These are phyloP conservation scores for Tigriopus californicus DNA, from an alignment of 2,888 invertebrate genomes.

Conservation along the genomic window DNA sequence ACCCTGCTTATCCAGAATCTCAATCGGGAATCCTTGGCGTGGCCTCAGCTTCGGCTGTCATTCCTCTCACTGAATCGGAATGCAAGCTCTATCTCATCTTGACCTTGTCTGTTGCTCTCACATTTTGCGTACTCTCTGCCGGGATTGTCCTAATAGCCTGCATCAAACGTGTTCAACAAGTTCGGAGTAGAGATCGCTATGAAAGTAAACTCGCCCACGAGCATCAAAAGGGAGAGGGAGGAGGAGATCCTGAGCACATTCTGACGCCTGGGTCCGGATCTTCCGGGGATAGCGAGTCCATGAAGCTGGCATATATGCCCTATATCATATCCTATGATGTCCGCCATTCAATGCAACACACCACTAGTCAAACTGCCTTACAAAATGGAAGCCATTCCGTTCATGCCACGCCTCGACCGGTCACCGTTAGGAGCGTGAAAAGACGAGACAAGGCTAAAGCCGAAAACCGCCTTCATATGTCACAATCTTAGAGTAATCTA, in stretches of 20 bases:
- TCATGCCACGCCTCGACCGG: not conserved
- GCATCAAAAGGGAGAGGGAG: not conserved
- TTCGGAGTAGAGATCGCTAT: not conserved
- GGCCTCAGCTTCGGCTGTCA: not conserved
- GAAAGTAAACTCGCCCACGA: not conserved
- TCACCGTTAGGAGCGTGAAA: slow-evolving; percentile 14
- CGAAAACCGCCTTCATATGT: not conserved
- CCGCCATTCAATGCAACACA: not conserved
- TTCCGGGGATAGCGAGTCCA: not conserved
- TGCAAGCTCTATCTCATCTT: slow-evolving; percentile 14
- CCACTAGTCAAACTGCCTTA: not conserved
- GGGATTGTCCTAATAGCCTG: slow-evolving; percentile 12
- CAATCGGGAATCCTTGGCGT: not conserved
- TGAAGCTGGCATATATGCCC: not conserved
- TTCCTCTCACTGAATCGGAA: not conserved
- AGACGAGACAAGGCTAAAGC: slow-evolving; percentile 11
- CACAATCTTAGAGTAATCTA: no score
- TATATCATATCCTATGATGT: no score
- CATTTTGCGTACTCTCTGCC: slow-evolving; percentile 16
- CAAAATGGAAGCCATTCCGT: not conserved
- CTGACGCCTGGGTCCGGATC: not conserved
- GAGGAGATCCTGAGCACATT: not conserved
- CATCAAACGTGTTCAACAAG: slow-evolving; percentile 1
- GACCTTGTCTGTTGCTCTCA: slow-evolving; percentile 10
- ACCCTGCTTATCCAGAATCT: not conserved